Conservation (phyloP, 2,113 vertebrate species). For the Phylloscopus trochilus region DNA sequence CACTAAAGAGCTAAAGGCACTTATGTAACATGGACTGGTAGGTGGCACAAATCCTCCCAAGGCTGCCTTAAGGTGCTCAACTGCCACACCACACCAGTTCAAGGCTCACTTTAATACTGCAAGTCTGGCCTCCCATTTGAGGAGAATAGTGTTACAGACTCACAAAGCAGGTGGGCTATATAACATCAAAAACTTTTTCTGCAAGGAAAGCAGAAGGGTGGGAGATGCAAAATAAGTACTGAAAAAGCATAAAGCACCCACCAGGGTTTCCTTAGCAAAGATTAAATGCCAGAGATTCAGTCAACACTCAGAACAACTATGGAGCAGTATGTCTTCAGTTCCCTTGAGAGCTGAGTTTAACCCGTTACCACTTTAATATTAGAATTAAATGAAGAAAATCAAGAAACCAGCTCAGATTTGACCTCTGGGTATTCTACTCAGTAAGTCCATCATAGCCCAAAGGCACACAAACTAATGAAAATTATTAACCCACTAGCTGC, state of each 20-base stretch:
- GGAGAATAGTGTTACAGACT: neutral
- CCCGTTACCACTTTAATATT: neutral
- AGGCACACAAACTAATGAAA: neutral
- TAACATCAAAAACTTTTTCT: neutral
- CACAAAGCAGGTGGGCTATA: neutral
- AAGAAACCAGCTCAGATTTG: neutral
- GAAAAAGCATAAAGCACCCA: neutral
- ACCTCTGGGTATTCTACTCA: conserved; percentile 1
- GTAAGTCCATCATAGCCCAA: neutral
- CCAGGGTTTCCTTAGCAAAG: neutral
- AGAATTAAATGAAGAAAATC: conserved; percentile 35
- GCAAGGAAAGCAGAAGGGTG: conserved; percentile 9
- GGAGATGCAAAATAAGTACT: neutral
- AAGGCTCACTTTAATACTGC: neutral
- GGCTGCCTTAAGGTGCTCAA: neutral
- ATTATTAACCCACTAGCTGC: neutral
- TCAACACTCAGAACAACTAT: neutral
- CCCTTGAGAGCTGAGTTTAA: neutral
- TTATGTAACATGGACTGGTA: neutral
- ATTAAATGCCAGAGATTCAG: conserved; percentile 13
- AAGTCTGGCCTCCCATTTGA: neutral
- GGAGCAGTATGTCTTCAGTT: neutral
- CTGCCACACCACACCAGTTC: neutral
- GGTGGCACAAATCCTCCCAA: neutral
- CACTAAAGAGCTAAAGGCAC: neutral